phyloP scores from a whole-genome alignment of 2,113 vertebrate genomes.

The Solea senegalensis region DNA sequence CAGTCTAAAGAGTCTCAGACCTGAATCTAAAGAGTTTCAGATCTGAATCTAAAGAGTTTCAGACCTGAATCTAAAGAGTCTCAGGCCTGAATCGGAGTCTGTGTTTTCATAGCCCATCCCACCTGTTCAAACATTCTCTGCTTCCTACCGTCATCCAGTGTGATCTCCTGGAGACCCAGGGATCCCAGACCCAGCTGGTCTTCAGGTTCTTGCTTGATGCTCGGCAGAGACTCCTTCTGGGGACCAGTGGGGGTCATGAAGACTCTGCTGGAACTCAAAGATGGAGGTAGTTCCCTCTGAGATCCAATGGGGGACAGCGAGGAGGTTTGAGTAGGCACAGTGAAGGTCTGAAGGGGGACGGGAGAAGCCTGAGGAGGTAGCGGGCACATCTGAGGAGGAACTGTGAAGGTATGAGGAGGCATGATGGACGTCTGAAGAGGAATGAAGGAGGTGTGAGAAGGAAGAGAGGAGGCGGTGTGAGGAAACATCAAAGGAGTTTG shows the following conservation, averaged over 20 bases:
- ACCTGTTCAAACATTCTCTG: too few species aligned
- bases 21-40: too few species aligned
- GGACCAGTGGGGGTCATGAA: slow-evolving; percentile 67
- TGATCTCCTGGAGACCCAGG: slow-evolving; percentile 92
- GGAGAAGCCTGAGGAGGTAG: slow-evolving; percentile 25
- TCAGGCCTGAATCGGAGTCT: too few species aligned
- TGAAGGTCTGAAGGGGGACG: slow-evolving; percentile 46
- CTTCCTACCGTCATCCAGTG: slow-evolving; percentile 93
- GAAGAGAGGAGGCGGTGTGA: slow-evolving; percentile 14
- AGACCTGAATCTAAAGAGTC: too few species aligned
- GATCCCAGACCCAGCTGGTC: slow-evolving; percentile 83
- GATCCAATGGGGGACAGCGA: slow-evolving; percentile 50
- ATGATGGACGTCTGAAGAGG: slow-evolving; percentile 24
- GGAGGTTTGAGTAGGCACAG: slow-evolving; percentile 2
- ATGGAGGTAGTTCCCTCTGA: slow-evolving; percentile 61
- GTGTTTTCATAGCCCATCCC: too few species aligned
- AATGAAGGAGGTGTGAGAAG: slow-evolving; percentile 7
- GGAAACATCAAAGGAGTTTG: slow-evolving; percentile 6
- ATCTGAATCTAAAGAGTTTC: too few species aligned
- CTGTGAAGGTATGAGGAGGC: slow-evolving; percentile 48
- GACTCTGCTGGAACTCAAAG: slow-evolving; percentile 64
- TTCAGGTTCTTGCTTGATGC: slow-evolving; percentile 89
- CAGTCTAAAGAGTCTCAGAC: too few species aligned
- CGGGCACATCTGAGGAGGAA: slow-evolving; percentile 50
- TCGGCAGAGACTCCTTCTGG: slow-evolving; percentile 74